A percentile compares a stretch with the other conserved stretches of the same genome.
Conservation (phyloP, 2,113 vertebrate genomes). For the Onychorhynchus coronatus region DNA sequence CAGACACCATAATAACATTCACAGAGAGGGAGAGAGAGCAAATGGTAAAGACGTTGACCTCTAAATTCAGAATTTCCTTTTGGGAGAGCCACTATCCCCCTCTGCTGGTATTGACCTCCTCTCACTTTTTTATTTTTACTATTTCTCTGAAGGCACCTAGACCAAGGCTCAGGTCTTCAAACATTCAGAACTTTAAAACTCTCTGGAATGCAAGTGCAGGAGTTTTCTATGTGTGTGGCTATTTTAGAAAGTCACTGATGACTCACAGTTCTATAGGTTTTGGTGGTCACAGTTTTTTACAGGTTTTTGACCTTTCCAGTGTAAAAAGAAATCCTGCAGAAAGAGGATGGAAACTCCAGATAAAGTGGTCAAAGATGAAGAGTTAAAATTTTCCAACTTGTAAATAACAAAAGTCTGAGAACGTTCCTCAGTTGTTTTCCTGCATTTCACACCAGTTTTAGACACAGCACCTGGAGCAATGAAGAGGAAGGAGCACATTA, state of each 20-base stretch:
- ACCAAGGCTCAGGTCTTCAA: background rate
- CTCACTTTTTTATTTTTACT: background rate
- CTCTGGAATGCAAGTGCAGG: background rate
- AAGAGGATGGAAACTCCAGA: background rate
- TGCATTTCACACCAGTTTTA: background rate
- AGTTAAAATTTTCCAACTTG: background rate
- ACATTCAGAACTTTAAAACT: background rate
- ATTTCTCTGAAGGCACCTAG: background rate
- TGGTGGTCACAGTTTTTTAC: background rate
- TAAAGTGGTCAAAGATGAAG: background rate
- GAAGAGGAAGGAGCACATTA: background rate
- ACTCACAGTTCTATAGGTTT: background rate
- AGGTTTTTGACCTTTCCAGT: background rate
- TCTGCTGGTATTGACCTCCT: conserved; percentile 4
- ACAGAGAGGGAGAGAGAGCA: background rate
- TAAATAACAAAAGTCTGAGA: background rate
- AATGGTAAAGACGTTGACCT: background rate
- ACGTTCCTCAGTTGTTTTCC: background rate
- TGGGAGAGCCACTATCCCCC: background rate
- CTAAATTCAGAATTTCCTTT: background rate
- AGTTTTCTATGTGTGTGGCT: background rate
- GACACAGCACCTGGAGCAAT: background rate
- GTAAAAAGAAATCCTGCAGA: background rate
- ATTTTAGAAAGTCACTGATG: background rate
- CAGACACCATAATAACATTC: background rate